phyloP scores from a whole-genome alignment of 2,113 vertebrate species.

The Crotalus helleri region DNA sequence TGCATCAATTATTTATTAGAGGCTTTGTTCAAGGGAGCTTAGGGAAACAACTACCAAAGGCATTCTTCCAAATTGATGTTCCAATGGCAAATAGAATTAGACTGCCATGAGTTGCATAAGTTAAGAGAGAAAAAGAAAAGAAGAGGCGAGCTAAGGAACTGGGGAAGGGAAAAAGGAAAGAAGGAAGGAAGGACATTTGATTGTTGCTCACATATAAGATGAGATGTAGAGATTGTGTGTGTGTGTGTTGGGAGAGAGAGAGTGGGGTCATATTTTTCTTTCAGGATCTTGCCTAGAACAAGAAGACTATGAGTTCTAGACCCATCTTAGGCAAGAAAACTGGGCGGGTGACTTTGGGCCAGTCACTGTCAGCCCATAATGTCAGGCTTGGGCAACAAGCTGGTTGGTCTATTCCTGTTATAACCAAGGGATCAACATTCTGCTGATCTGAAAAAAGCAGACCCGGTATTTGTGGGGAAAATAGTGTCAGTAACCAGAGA shows the following conservation, averaged over 20 bases:
- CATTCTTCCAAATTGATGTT: neutral
- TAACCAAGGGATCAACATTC: no score
- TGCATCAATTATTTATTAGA: slow-evolving; percentile 40
- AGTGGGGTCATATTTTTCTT: neutral
- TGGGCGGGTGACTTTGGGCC: no score
- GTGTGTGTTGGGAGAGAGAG: neutral
- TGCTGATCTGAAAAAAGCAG: no score
- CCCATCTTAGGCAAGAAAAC: no score
- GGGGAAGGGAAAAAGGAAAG: neutral
- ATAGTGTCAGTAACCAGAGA: neutral
- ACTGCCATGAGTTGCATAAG: slow-evolving; percentile 11
- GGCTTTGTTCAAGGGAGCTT: slow-evolving; percentile 1
- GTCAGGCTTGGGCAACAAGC: no score
- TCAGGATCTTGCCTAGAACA: neutral
- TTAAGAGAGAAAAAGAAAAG: neutral
- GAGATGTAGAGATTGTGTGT: neutral
- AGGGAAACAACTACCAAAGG: slow-evolving; percentile 30
- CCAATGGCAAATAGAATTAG: slow-evolving; percentile 19
- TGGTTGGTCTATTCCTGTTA: no score
- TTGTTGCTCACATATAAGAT: no score
- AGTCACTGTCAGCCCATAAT: no score
- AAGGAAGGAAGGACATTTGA: neutral
- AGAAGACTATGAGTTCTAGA: no score
- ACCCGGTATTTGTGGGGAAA: no score
- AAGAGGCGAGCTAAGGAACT: neutral